Evolutionary conservation across 2,888 invertebrate genomes (phyloP).

Genomic region (Thysanoteuthis rhombus): DNA sequence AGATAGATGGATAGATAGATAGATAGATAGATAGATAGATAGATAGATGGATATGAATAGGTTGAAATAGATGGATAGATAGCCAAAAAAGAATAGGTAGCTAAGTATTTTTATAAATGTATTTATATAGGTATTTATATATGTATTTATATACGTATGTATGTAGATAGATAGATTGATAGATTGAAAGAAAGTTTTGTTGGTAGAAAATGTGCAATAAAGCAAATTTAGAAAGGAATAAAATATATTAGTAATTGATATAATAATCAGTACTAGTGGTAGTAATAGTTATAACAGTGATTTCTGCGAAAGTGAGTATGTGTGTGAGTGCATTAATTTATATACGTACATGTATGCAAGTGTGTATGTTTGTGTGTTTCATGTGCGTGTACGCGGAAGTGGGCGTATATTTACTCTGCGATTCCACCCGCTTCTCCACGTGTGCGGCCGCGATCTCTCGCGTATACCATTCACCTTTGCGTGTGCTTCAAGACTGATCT

Average conservation of each 20-base stretch:
- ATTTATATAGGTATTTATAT: too few species aligned
- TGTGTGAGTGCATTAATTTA: not conserved
- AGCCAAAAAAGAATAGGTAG: not conserved
- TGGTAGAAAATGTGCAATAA: not conserved
- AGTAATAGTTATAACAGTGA: not conserved
- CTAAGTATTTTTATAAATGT: too few species aligned
- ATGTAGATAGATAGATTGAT: not conserved
- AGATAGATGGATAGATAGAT: too few species aligned
- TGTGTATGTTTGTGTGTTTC: too few species aligned
- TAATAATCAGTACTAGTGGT: not conserved
- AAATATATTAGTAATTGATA: not conserved
- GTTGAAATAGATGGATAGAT: not conserved
- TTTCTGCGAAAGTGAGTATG: not conserved
- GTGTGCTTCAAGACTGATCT: too few species aligned
- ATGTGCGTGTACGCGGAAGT: not conserved
- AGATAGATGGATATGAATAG: not conserved
- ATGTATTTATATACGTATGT: too few species aligned
- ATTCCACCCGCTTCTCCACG: not conserved
- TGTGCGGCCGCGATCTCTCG: not conserved
- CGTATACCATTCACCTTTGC: not conserved
- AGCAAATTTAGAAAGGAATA: not conserved
- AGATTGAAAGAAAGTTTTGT: not conserved
- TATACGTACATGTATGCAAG: too few species aligned
- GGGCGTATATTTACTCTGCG: not conserved
- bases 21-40: not conserved